Base-by-base conservation (phyloP, 2,797 vertebrate species). In the Catamblyrhynchus diadema region DNA sequence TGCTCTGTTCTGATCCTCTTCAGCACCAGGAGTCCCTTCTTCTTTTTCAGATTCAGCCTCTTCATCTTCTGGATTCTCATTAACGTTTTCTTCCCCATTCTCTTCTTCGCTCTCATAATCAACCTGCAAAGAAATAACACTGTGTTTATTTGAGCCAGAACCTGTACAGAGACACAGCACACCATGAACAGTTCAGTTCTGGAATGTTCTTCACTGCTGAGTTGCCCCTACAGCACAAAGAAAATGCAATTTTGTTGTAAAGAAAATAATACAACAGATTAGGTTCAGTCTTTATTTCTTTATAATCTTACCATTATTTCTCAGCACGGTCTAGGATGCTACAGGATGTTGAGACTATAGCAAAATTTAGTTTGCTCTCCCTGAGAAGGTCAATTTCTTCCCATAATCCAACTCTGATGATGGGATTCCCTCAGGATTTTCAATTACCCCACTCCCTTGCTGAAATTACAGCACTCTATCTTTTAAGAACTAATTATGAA, bases 21-120 rank as follows among this genome's bases (percentile, higher is more conserved):
- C 8, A 44, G 70, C 81, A 75, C 59, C 73, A 4, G 33, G 71
- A 67, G 64, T 17, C 24, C 4, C 33, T 30, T 75, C 81, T 59
- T 96, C 86, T 39, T 89, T 86, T 10, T 60, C 75, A 1, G 82
- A 73, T n/a, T 91, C 65, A 39, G 57, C 50, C 14, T 98, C 98
- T 70, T 97, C 98, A 14, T 97, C 98, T 32, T 97, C 95, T 2
- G 69, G 54, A 30, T 96, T 94, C 1, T 97, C 94, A 2, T 80
- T 95, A 3, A 45, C 8, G 0, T 97, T 96, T 33, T 84, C 96
- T 10, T 94, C 96, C 14, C 84, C 94, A 7, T 97, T 98, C 22
- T 98, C 99, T 23, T 99, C 99, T 81, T 99, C 99, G 0, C 99
- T 99, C 65, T 99, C 99, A 70, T 99, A 99, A 97, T 99, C 99